Conservation (phyloP, 1,140 invertebrate species). For the Whitmania pigra region DNA sequence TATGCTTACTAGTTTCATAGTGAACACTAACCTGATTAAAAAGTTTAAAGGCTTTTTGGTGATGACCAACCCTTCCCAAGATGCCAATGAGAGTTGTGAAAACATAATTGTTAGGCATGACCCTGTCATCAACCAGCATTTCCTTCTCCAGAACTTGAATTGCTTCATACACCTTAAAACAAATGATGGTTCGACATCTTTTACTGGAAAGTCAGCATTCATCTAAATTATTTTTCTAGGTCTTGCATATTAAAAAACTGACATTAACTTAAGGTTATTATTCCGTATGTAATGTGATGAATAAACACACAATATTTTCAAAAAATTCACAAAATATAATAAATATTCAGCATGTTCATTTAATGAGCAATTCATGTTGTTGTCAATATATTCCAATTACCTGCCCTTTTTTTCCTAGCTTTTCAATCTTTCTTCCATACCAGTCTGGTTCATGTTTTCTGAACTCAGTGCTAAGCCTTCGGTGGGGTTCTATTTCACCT, state of each 20-base stretch:
- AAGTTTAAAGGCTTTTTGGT: slow-evolving; percentile 67
- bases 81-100: slow-evolving; percentile 66
- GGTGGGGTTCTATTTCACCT: slow-evolving; percentile 19
- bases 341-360: not conserved
- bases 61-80: slow-evolving; percentile 65
- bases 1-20: no score
- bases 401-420: slow-evolving; percentile 18
- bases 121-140: slow-evolving; percentile 61
- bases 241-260: not conserved
- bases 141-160: slow-evolving; percentile 58
- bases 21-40: slow-evolving; percentile 50
- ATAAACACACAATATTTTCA: no score
- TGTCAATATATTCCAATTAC: not conserved
- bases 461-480: slow-evolving; percentile 4
- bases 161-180: slow-evolving; percentile 48
- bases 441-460: slow-evolving; percentile 19
- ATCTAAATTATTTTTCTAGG: not conserved
- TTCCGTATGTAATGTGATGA: not conserved
- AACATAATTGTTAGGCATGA: slow-evolving; percentile 61
- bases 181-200: not conserved
- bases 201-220: not conserved
- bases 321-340: not conserved
- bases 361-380: not conserved
- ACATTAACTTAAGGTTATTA: slow-evolving; percentile 2
- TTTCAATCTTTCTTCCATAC: slow-evolving; percentile 23